Conservation (phyloP, 1,140 invertebrate genomes). For the Drosophila takahashii region DNA sequence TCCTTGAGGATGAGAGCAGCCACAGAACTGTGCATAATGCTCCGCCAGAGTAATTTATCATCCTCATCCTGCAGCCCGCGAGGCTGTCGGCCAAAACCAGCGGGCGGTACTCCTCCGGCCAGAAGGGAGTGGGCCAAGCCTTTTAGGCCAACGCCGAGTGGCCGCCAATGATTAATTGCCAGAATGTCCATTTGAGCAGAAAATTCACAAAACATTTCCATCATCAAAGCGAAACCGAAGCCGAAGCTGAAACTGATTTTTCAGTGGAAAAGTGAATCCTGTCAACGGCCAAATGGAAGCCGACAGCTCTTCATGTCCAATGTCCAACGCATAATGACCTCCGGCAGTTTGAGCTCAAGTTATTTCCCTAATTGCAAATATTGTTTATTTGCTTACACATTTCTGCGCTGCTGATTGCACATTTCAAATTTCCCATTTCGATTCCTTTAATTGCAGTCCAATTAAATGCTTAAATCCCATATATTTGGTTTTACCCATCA, state of each 20-base stretch:
- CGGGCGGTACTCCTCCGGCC: background rate
- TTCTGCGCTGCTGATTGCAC: constrained; percentile 2
- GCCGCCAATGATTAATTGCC: constrained; percentile 75
- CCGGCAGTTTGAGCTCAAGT: background rate
- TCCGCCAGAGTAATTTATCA: constrained; percentile 73
- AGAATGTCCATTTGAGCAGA: constrained; percentile 61
- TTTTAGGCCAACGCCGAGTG: constrained; percentile 56
- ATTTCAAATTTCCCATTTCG: constrained; percentile 1
- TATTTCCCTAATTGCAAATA: constrained; percentile 22
- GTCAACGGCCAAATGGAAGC: constrained; percentile 2
- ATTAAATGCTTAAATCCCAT: constrained; percentile 3
- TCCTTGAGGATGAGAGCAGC: background rate
- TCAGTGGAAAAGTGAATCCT: constrained; percentile 1
- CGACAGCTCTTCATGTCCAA: constrained; percentile 1
- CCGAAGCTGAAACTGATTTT: constrained; percentile 27
- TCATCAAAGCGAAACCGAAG: constrained; percentile 49
- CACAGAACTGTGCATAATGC: constrained; percentile 44
- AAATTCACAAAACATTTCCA: constrained; percentile 70
- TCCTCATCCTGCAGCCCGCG: constrained; percentile 29
- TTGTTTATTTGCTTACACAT: constrained; percentile 10
- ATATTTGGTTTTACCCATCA: background rate
- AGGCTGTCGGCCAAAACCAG: constrained; percentile 8
- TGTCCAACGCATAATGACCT: background rate
- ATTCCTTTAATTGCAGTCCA: background rate
- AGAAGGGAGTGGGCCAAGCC: constrained; percentile 31